Evolutionary conservation across 2,888 invertebrate species (phyloP), one percentile per base, ranked within the genome.

Genomic region (Monopis laevigella): DNA sequence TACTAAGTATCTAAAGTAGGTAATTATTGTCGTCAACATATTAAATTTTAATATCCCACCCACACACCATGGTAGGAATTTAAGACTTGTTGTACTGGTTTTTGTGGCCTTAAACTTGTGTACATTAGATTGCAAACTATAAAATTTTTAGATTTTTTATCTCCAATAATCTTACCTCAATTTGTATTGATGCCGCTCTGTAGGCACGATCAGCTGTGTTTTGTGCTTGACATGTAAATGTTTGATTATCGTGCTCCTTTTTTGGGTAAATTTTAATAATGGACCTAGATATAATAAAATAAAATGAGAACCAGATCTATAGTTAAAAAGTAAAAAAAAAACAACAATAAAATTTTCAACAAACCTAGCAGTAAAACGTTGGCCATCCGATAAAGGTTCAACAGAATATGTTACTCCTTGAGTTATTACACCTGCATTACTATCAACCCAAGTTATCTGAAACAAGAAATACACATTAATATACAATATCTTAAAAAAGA

Each of bases 371-470:
- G 93, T 93, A 58, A 88, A 89, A 50, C 93, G 83, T 50, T 94
- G 89, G 1, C 90, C 90, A 58, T 93, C 93, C 5, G 90, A 82
- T 57, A 91, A 70, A n/a, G 87, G 84, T 50, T 92, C 90, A 29
- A 88, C 86, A 10, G 87, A 85, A 59, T 90, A 88, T 47, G 90
- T 89, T 51, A 93, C 89, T 47, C 91, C 92, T 51, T 89, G 88
- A 14, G 87, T 89, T 46, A 95, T 74, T 16, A 93, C 92, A 52
- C 89, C 92, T 24, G 93, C 93, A 44, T 89, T 85, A 19, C 93
- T 93, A 68, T 95, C 95, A 55, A 94, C 90, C 95, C 95, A 96
- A 36, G 93, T 94, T 53, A 96, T 93, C 88, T 92, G 71, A 16
- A 36, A 42, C 42, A 42, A 36, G 5, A 7, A 21, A 21, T 8